A percentile compares a stretch with the other conserved stretches of the same genome.
These are phyloP conservation scores for Macaria notata DNA, from an alignment of 2,888 invertebrate species.

Conservation along the genomic window DNA sequence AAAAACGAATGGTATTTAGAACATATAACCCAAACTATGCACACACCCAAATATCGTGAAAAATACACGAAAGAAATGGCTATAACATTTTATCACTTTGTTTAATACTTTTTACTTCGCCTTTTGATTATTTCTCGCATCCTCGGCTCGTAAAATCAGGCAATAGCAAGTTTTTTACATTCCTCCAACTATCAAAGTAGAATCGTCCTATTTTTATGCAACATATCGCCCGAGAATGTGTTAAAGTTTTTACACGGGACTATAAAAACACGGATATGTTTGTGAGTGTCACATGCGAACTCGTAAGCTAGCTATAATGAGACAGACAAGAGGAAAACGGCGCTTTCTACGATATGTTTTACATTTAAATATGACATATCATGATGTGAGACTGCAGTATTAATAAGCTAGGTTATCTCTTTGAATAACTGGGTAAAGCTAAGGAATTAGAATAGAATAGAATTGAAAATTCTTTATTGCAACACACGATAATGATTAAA, in stretches of 20 bases:
- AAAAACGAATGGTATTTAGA: no score
- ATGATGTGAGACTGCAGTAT: no score
- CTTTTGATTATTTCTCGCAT: constrained; percentile 20
- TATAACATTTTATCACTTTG: constrained; percentile 20
- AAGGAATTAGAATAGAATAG: no score
- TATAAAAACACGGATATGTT: constrained; percentile 7
- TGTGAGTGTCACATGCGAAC: neutral
- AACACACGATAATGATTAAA: no score
- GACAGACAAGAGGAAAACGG: no score
- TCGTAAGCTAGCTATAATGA: no score
- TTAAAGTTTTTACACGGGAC: constrained; percentile 31
- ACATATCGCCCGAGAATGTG: constrained; percentile 31
- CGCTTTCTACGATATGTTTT: no score
- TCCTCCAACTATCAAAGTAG: constrained; percentile 23
- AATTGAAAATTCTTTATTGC: no score
- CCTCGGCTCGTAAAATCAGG: constrained; percentile 23
- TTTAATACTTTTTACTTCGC: constrained; percentile 18
- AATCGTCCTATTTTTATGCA: constrained; percentile 34
- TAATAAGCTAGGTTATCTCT: no score
- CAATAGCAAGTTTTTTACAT: constrained; percentile 29
- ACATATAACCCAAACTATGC: no score
- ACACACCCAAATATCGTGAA: neutral
- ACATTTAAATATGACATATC: no score
- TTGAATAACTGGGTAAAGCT: no score
- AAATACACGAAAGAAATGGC: constrained; percentile 4